Evolutionary conservation across 2,888 invertebrate species (phyloP), one percentile per base, ranked within the genome.

Genomic region (Autographa gamma): DNA sequence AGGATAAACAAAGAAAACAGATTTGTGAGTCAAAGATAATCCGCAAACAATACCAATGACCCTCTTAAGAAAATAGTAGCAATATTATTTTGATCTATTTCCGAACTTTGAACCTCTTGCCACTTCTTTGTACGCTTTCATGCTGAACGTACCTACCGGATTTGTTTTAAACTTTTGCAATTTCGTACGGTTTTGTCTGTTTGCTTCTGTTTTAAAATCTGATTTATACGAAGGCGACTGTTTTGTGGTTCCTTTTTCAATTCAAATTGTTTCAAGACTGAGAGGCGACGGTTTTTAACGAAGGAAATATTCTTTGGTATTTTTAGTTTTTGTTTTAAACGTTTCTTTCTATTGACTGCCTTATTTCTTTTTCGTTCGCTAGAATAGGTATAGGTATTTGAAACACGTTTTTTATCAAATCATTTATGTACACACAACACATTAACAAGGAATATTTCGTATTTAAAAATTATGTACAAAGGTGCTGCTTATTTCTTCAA

Each of bases 121-220:
- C 77, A 76, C 60, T 68, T 76, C 66, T 58, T 78, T 71, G 73
- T 77, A 60, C 69, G 64, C 75, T 83, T 79, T 78, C 76, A 78
- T 80, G 71, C 70, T 69, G 74, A 78, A 69, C 75, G 69, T 79
- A 75, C 77, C 81, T 71, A 81, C 79, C 68, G 63, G 69, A 81
- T 88, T 85, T 88, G 83, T 85, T 86, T 84, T 73, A 76, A 88
- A 88, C 88, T 88, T 88, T 86, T 70, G 83, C 86, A 88, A 88
- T 87, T 85, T 85, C 63, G 80, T 81, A 72, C 76, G 80, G 84
- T 81, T 84, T 81, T 80, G 84, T 86, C 82, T 83, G 81, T 81
- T 83, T 79, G 76, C 68, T 66, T 71, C 81, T 74, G 76, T 73
- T 80, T 81, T 74, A 69, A 75, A 75, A 75, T 71, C 56, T 74